A percentile compares a stretch with the other conserved stretches of the same genome.
These are phyloP conservation scores for Dendrophyllia cribrosa DNA, from an alignment of 64 coral and sea anemone species.

Conservation along the genomic window DNA sequence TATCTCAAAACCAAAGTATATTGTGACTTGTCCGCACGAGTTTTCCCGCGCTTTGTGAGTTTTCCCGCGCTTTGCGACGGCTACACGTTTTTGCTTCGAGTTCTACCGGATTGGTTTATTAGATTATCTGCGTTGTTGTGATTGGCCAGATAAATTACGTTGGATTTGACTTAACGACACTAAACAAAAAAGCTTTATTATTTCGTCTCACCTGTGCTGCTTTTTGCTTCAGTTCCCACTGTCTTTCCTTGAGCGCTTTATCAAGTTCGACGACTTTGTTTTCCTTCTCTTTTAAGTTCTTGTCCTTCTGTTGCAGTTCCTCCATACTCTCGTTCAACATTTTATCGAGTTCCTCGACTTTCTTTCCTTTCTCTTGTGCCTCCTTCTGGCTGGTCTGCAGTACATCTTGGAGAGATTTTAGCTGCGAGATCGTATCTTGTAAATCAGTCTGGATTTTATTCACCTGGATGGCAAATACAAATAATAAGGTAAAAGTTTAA, in stretches of 20 bases:
- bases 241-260: conserved; percentile 86
- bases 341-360: conserved; percentile 89
- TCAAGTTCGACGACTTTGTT: conserved; percentile 88
- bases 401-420: conserved; percentile 81
- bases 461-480: conserved; percentile 37
- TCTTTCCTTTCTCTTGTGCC: conserved; percentile 78
- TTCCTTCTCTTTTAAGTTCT: conserved; percentile 83
- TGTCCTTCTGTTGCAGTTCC: conserved; percentile 89
- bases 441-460: conserved; percentile 89
- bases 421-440: conserved; percentile 78
- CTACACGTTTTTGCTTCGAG: too few relatives aligned
- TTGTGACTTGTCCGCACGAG: too few relatives aligned
- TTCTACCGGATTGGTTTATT: too few relatives aligned
- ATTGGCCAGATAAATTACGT: too few relatives aligned
- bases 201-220: conserved; percentile 72
- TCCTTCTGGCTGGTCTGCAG: conserved; percentile 85
- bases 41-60: too few relatives aligned
- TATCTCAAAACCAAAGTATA: too few relatives aligned
- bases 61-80: too few relatives aligned
- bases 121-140: too few relatives aligned
- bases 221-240: conserved; percentile 91
- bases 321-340: conserved; percentile 95
- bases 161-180: too few relatives aligned
- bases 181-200: too few relatives aligned
- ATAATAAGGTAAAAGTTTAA: too few relatives aligned